Base-by-base conservation (phyloP, 2,888 invertebrate genomes). In the Drosophila barbarae region DNA sequence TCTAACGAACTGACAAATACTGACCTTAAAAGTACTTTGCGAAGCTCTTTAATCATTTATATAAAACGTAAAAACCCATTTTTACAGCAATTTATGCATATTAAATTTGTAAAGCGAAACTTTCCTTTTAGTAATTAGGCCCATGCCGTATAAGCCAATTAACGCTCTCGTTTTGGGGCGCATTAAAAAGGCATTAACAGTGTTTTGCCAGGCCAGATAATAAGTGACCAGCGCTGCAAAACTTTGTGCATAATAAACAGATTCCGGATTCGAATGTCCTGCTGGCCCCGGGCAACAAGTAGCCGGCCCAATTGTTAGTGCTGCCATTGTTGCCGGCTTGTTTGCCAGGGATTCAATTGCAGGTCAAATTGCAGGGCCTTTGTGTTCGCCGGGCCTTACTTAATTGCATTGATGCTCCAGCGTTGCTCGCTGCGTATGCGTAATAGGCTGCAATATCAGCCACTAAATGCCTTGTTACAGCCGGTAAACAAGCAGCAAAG, bases 341-440 rank as follows among this genome's bases (percentile, higher is more conserved):
- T 35, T 51, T 53, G 44, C 51, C 15, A 53, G 53, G 39, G 39
- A 64, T 64, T 64, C 64, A 64, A 64, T 64, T 64, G 26, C 64
- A 39, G 54, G 38, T 35, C 54, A 64, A 64, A 64, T 54, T 47
- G 39, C 39, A 35, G 30, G 28, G 23, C 42, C 46, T 46, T 60
- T 58, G 59, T 58, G 44, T 26, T 23, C 35, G 13, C 3, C 15
- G 34, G 34, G 57, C 58, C 13, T 44, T 26, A 63, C 28, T 34
- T 64, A 64, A 64, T 64, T 63, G 64, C 54, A 54, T 54, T 64
- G 64, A 34, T 35, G 46, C 34, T 41, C 53, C 34, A 18, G 28
- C 28, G 34, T 32, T 47, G 46, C 44, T n/a, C 15, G 10, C 21
- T 52, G 53, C 38, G 30, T 57, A 56, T 53, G 36, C 65, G 15